phyloP scores from a whole-genome alignment of 2,113 vertebrate species.

The Monarcha castaneiventris region DNA sequence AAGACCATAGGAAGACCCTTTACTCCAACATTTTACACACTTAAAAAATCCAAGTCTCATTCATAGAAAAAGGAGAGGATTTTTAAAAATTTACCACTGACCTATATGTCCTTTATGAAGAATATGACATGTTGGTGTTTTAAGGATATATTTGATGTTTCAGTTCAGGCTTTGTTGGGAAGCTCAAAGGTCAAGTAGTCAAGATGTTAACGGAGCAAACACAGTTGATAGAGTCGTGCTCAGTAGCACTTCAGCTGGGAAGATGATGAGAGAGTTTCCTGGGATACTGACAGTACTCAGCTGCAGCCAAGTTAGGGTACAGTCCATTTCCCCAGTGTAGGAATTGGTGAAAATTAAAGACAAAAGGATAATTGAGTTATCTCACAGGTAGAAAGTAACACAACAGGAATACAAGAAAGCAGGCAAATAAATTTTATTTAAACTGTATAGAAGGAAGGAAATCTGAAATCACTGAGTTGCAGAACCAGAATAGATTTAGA shows the following conservation, averaged over 20 bases:
- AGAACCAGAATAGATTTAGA: neutral
- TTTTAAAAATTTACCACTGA: neutral
- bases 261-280: neutral
- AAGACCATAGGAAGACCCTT: slow-evolving; percentile 12
- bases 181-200: slow-evolving; percentile 16
- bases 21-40: neutral
- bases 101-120: neutral
- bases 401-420: neutral
- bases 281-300: neutral
- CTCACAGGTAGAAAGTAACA: neutral
- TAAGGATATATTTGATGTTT: slow-evolving; percentile 27
- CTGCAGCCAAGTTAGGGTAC: neutral
- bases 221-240: neutral
- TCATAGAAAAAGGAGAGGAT: neutral
- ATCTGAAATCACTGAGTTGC: neutral
- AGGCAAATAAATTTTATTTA: neutral
- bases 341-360: neutral
- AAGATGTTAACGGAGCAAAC: neutral
- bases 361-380: neutral
- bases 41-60: slow-evolving; percentile 11
- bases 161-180: neutral
- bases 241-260: neutral
- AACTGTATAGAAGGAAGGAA: neutral
- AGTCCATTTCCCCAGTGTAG: neutral
- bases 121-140: slow-evolving; percentile 3